A percentile compares a stretch with the other conserved stretches of the same genome.
Conservation (phyloP, 2,797 vertebrate genomes). For the Eulemur coronatus region DNA sequence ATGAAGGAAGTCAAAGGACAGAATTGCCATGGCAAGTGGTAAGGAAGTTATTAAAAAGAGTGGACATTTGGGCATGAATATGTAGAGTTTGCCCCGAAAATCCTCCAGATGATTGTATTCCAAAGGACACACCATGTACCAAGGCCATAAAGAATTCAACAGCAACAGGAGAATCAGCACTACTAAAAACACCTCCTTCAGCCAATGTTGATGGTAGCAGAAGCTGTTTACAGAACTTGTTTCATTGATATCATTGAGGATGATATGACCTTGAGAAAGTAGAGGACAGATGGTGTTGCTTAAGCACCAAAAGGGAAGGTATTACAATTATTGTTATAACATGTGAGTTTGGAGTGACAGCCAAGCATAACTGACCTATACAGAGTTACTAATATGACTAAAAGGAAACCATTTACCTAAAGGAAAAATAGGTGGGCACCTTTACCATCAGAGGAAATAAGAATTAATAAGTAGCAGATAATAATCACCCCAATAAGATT, state of each 20-base stretch:
- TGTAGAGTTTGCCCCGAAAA: background rate
- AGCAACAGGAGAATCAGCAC: background rate
- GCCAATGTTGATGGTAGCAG: background rate
- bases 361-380: background rate
- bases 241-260: background rate
- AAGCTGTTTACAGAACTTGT: background rate
- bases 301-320: background rate
- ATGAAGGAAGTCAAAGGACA: background rate
- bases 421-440: background rate
- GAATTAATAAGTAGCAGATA: background rate
- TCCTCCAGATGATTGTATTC: background rate
- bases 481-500: background rate
- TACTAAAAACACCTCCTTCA: background rate
- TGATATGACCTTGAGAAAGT: background rate
- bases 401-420: background rate
- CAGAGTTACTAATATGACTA: background rate
- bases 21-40: background rate
- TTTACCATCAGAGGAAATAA: background rate
- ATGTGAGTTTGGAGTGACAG: background rate
- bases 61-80: background rate
- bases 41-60: background rate
- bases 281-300: background rate
- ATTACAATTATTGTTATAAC: background rate
- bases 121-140: background rate
- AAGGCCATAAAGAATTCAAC: background rate